A percentile compares a stretch with the other conserved stretches of the same genome.
These are phyloP conservation scores for Myathropa florea DNA, from an alignment of 2,888 invertebrate genomes.

Conservation along the genomic window DNA sequence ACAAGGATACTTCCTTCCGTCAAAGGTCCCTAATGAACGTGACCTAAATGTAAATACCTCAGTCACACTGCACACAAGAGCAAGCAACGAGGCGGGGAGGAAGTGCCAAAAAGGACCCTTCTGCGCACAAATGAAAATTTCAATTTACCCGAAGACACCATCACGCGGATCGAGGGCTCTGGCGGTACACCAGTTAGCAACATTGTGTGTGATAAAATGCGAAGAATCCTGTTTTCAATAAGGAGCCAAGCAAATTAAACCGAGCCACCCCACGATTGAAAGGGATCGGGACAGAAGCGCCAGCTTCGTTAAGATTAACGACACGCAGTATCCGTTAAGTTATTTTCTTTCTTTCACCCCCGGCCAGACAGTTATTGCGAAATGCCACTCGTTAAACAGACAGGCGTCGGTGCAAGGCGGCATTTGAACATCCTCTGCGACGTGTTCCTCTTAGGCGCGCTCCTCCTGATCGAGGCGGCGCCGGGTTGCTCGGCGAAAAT, in stretches of 20 bases:
- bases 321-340: not conserved
- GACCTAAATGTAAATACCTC: conserved; percentile 50
- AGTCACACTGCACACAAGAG: conserved; percentile 5
- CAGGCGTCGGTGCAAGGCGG: conserved; percentile 7
- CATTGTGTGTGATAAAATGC: conserved; percentile 52
- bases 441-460: conserved; percentile 44
- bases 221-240: conserved; percentile 71
- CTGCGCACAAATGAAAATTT: conserved; percentile 41
- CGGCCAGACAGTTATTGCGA: conserved; percentile 10
- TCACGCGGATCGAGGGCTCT: not conserved
- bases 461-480: conserved; percentile 25
- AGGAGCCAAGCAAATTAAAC: conserved; percentile 75
- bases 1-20: conserved; percentile 41
- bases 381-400: conserved; percentile 57
- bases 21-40: conserved; percentile 53
- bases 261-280: not conserved
- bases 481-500: conserved; percentile 72
- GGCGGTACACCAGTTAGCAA: not conserved
- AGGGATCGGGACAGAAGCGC: not conserved
- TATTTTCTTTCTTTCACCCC: not conserved
- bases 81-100: not conserved
- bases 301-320: conserved; percentile 34
- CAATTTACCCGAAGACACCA: conserved; percentile 24
- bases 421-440: conserved; percentile 50
- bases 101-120: not conserved